phyloP scores from a whole-genome alignment of 2,888 invertebrate species.

The Pediacus dermestoides region DNA sequence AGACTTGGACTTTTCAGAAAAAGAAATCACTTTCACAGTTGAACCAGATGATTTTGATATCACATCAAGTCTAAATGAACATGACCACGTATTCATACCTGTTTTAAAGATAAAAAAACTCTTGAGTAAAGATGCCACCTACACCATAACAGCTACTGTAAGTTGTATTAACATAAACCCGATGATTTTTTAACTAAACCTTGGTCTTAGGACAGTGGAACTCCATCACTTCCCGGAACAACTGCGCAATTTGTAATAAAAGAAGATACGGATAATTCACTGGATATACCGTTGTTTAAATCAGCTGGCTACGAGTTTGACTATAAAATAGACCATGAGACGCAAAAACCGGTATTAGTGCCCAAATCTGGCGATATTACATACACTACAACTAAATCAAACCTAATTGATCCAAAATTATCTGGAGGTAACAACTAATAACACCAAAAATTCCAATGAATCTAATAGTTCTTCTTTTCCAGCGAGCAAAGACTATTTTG shows the following conservation, averaged over 20 bases:
- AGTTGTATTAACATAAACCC: constrained; percentile 19
- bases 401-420: constrained; percentile 6
- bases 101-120: constrained; percentile 24
- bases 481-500: constrained; percentile 18
- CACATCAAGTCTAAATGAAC: constrained; percentile 7
- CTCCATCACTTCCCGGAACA: constrained; percentile 9
- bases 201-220: constrained; percentile 27
- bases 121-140: constrained; percentile 19
- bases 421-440: constrained; percentile 22
- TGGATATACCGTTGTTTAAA: constrained; percentile 51
- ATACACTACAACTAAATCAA: constrained; percentile 15
- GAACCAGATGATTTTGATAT: constrained; percentile 29
- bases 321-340: constrained; percentile 46
- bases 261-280: constrained; percentile 47
- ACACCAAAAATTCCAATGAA: no score
- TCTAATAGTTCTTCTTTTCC: constrained; percentile 17
- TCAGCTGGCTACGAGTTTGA: constrained; percentile 49
- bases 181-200: not conserved
- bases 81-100: constrained; percentile 28
- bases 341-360: constrained; percentile 21
- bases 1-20: constrained; percentile 56
- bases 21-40: constrained; percentile 30
- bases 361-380: constrained; percentile 14
- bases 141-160: constrained; percentile 36
- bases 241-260: constrained; percentile 41